Base-by-base conservation (phyloP, 2,888 invertebrate species). In the Macaria liturata region DNA sequence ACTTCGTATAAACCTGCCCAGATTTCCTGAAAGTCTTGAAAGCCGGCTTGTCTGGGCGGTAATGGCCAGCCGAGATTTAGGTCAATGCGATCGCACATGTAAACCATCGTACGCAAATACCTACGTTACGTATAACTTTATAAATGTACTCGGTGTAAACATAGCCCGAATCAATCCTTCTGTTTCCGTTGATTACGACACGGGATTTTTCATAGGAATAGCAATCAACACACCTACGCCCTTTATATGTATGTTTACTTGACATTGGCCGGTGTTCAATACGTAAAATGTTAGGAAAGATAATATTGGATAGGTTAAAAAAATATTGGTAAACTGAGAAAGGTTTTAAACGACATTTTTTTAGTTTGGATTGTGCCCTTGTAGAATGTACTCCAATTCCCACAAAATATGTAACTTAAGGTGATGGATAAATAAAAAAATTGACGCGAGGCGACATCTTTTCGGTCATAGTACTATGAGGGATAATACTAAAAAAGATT, bases 1-100 rank as follows among this genome's bases (percentile, higher is more conserved):
- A 49, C 9, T 48, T 32, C 8, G 9, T 43, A n/a, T 9, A 58
- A 56, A 40, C 50, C 61, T 57, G 45, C 39, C 55, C 53, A 59
- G 43, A 60, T 58, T 61, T 58, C 47, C 56, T 54, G 32, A 44
- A 47, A 55, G 32, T 54, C 44, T 55, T 63, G 53, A 64, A 71
- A 61, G 57, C 55, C 51, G 46, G 49, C 56, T 52, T 62, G 62
- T 64, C 57, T 57, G 68, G 64, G 47, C 53, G 59, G 68, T 65
- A 59, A 67, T 65, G 65, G 56, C 39, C 67, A 67, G 61, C 57
- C 52, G 63, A 60, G 57, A 80, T 78, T 59, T 74, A 69, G 83
- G 83, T 79, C 83, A 82, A 72, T 80, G 80, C 72, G 75, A 78
- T 75, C 74, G 71, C 68, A 72, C 69, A 70, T 73, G 71, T 69